Conservation (phyloP, 1,140 invertebrate species). For the Microvelia longipes region DNA sequence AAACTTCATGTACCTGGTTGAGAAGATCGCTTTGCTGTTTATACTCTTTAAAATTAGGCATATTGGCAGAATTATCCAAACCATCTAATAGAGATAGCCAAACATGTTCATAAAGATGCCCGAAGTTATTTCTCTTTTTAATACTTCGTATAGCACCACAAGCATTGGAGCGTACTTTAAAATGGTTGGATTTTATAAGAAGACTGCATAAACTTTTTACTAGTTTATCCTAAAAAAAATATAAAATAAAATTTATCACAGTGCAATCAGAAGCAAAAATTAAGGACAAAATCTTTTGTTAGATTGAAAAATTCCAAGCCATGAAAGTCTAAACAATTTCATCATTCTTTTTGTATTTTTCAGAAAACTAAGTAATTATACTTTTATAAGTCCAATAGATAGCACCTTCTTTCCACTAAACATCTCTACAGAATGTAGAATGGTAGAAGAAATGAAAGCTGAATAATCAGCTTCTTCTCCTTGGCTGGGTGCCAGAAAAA, state of each 20-base stretch:
- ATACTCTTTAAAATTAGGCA: constrained; percentile 17
- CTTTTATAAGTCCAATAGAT: neutral
- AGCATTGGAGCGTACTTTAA: constrained; percentile 17
- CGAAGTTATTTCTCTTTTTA: constrained; percentile 7
- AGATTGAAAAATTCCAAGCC: neutral
- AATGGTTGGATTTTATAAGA: constrained; percentile 14
- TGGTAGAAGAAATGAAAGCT: neutral
- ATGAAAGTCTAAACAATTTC: neutral
- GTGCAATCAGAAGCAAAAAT: neutral
- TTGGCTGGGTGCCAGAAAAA: too few species aligned
- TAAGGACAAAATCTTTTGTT: neutral
- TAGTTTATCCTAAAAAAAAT: constrained; percentile 2
- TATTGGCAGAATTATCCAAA: constrained; percentile 17
- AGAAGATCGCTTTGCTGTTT: constrained; percentile 14
- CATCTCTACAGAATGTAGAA: too few species aligned
- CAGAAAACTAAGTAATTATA: neutral
- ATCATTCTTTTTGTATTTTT: neutral
- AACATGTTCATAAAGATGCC: constrained; percentile 7
- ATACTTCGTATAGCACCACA: constrained; percentile 12
- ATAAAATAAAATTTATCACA: neutral
- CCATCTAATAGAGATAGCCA: constrained; percentile 15
- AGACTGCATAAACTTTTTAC: constrained; percentile 12
- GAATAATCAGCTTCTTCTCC: too few species aligned
- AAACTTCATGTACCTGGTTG: neutral
- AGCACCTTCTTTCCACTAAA: neutral